Conservation (phyloP, 1,140 invertebrate genomes). For the Chironomus tepperi region DNA sequence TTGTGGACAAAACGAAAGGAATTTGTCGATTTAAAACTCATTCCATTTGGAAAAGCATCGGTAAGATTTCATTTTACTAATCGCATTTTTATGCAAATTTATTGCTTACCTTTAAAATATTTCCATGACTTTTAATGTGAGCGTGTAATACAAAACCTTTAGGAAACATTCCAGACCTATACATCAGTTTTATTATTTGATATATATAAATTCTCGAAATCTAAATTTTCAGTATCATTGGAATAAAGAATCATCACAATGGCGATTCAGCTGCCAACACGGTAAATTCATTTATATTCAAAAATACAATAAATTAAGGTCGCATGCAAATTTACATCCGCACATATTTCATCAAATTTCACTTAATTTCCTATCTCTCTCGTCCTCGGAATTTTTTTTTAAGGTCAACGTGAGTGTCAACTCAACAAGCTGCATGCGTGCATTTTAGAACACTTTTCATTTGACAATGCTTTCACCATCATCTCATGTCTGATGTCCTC, state of each 20-base stretch:
- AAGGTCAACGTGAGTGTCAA: conserved; percentile 32
- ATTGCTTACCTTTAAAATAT: too few relatives aligned
- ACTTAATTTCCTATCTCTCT: neutral
- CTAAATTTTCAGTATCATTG: neutral
- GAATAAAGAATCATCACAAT: neutral
- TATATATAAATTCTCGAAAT: neutral
- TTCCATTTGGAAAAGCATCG: conserved; percentile 37
- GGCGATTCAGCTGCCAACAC: conserved; percentile 33
- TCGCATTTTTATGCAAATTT: neutral
- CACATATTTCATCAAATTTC: neutral
- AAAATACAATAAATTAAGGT: conserved; percentile 14
- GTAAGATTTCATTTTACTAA: conserved; percentile 29
- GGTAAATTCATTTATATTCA: neutral
- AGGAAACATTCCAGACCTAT: too few relatives aligned
- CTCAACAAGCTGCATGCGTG: conserved; percentile 37
- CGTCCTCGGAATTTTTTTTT: too few relatives aligned
- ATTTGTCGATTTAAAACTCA: conserved; percentile 32
- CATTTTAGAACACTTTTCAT: conserved; percentile 31
- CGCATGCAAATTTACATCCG: neutral
- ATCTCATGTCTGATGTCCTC: conserved; percentile 34
- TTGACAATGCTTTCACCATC: conserved; percentile 30
- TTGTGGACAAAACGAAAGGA: conserved; percentile 31
- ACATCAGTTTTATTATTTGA: neutral
- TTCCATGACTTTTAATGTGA: too few relatives aligned
- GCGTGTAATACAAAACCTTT: too few relatives aligned